Conservation (phyloP, 2,888 invertebrate species). For the Tachina lurida region DNA sequence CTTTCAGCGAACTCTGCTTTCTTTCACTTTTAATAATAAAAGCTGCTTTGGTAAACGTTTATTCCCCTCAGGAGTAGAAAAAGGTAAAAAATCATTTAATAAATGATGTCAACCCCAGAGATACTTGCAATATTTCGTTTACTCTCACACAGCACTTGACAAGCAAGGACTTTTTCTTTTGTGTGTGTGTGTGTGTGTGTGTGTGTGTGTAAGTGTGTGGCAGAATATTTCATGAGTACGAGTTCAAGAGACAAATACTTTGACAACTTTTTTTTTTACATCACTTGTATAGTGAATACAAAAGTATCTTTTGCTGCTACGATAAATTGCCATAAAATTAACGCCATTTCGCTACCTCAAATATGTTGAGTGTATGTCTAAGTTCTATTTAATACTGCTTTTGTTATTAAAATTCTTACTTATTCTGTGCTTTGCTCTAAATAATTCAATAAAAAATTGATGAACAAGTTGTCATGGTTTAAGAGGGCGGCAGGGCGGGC, state of each 20-base stretch:
- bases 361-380: conserved; percentile 42
- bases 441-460: conserved; percentile 70
- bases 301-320: background rate
- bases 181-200: too few relatives aligned
- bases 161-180: conserved; percentile 49
- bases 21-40: conserved; percentile 48
- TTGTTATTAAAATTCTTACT: conserved; percentile 60
- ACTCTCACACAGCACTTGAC: conserved; percentile 37
- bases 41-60: conserved; percentile 67
- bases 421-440: conserved; percentile 23
- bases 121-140: conserved; percentile 20
- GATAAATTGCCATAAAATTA: conserved; percentile 58
- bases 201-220: background rate
- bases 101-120: conserved; percentile 49
- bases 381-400: conserved; percentile 31
- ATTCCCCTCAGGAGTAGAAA: conserved; percentile 36
- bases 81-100: conserved; percentile 45
- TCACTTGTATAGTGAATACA: conserved; percentile 29
- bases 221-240: conserved; percentile 46
- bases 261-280: conserved; percentile 48
- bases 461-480: conserved; percentile 68
- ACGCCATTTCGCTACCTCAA: conserved; percentile 65
- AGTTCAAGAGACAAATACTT: conserved; percentile 68
- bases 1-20: background rate
- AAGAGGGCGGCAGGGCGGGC: background rate